Evolutionary conservation across 2,888 invertebrate species (phyloP).

Genomic region (Pseudoips prasinana): DNA sequence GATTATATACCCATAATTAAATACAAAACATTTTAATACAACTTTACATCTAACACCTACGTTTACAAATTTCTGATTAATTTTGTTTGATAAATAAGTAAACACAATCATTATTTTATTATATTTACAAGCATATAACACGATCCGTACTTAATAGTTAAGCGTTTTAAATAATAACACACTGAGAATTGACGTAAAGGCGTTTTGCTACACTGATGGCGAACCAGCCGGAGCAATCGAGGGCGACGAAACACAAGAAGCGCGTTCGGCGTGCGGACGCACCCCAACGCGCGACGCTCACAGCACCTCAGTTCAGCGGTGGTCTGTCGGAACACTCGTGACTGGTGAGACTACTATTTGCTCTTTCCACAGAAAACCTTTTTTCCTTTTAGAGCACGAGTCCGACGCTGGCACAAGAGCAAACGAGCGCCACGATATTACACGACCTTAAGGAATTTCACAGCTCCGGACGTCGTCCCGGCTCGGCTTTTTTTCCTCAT

Average conservation of each 20-base stretch:
- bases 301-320: slow-evolving; percentile 60
- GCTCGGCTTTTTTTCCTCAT: slow-evolving; percentile 65
- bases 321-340: slow-evolving; percentile 74
- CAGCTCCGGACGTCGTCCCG: slow-evolving; percentile 67
- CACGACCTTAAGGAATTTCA: slow-evolving; percentile 80
- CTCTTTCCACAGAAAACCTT: slow-evolving; percentile 73
- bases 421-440: slow-evolving; percentile 77
- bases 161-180: slow-evolving; percentile 81
- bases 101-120: slow-evolving; percentile 67
- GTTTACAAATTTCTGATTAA: slow-evolving; percentile 76
- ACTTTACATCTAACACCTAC: slow-evolving; percentile 80
- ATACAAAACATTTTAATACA: slow-evolving; percentile 80
- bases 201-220: slow-evolving; percentile 74
- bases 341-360: slow-evolving; percentile 73
- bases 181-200: slow-evolving; percentile 82
- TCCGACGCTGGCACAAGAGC: slow-evolving; percentile 70
- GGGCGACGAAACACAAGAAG: slow-evolving; percentile 25
- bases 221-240: slow-evolving; percentile 66
- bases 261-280: slow-evolving; percentile 3
- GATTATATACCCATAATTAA: slow-evolving; percentile 77
- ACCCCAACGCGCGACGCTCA: slow-evolving; percentile 10
- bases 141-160: slow-evolving; percentile 74
- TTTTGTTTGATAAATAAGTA: slow-evolving; percentile 79
- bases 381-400: slow-evolving; percentile 79
- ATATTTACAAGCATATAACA: slow-evolving; percentile 81